Evolutionary conservation across 2,797 vertebrate genomes (phyloP).

Genomic region (Hipposideros larvatus): DNA sequence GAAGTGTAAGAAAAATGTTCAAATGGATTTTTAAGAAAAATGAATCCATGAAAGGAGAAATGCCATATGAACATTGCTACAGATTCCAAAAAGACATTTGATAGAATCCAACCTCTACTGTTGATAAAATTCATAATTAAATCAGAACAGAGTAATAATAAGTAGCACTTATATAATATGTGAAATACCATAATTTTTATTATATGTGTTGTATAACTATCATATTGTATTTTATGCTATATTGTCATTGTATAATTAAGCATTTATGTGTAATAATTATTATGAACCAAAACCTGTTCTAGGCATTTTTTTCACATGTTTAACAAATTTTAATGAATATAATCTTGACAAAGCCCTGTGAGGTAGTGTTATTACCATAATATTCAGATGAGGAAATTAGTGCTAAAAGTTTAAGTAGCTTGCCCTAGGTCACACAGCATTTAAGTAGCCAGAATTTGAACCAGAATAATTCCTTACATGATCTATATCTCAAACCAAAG

Average conservation of each 20-base stretch:
- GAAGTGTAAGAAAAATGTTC: background rate
- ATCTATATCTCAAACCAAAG: slow-evolving; percentile 19
- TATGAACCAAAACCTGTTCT: background rate
- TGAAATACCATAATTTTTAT: background rate
- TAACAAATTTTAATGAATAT: slow-evolving; percentile 48
- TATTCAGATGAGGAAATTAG: slow-evolving; percentile 25
- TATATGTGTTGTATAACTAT: background rate
- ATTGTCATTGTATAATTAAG: background rate
- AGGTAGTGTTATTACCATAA: slow-evolving; percentile 8
- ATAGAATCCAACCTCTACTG: slow-evolving; percentile 36
- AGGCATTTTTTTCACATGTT: slow-evolving; percentile 32
- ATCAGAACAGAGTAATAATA: background rate
- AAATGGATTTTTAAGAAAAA: background rate
- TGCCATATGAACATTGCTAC: background rate
- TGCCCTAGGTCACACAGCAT: background rate
- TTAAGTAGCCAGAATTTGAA: background rate
- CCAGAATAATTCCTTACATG: background rate
- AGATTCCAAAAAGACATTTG: background rate
- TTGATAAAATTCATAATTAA: slow-evolving; percentile 28
- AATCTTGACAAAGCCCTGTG: background rate
- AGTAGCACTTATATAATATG: background rate
- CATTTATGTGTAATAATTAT: background rate
- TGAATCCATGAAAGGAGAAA: background rate
- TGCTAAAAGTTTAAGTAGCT: background rate
- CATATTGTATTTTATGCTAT: background rate